phyloP scores from a whole-genome alignment of 2,888 invertebrate species.

The Xestia rhomboidea region DNA sequence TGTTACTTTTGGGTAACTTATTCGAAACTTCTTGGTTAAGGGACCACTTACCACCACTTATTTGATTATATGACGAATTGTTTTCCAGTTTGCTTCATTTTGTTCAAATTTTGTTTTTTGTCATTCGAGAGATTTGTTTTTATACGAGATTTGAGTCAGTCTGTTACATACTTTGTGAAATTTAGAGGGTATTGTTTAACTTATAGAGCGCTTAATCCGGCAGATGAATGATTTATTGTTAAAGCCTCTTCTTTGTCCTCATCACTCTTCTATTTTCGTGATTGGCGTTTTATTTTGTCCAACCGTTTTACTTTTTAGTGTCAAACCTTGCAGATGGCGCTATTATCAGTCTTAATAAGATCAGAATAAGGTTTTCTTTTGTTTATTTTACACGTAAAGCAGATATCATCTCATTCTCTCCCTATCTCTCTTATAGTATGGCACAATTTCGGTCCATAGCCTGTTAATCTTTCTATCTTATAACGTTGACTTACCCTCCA shows the following conservation, averaged over 20 bases:
- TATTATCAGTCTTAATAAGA: background rate
- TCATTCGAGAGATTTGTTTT: slow-evolving; percentile 35
- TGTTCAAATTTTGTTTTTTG: slow-evolving; percentile 40
- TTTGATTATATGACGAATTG: slow-evolving; percentile 59
- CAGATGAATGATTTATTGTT: slow-evolving; percentile 14
- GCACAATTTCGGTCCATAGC: background rate
- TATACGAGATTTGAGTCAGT: slow-evolving; percentile 20
- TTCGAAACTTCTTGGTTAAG: slow-evolving; percentile 31
- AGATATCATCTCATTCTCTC: background rate
- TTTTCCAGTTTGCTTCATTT: slow-evolving; percentile 25
- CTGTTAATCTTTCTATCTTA: slow-evolving; percentile 9
- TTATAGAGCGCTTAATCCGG: slow-evolving; percentile 36
- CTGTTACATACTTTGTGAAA: slow-evolving; percentile 19
- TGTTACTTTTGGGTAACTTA: slow-evolving; percentile 42
- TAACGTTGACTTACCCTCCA: background rate
- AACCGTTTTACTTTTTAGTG: background rate
- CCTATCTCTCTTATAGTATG: background rate
- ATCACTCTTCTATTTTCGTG: background rate
- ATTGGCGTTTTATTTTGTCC: background rate
- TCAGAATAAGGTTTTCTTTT: background rate
- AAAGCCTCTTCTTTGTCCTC: slow-evolving; percentile 3
- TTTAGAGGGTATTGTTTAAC: slow-evolving; percentile 34
- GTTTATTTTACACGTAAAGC: background rate
- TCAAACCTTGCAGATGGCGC: background rate
- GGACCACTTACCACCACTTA: slow-evolving; percentile 33